Evolutionary conservation across 1,140 invertebrate genomes (phyloP).

Genomic region (Brachionus calyciflorus): DNA sequence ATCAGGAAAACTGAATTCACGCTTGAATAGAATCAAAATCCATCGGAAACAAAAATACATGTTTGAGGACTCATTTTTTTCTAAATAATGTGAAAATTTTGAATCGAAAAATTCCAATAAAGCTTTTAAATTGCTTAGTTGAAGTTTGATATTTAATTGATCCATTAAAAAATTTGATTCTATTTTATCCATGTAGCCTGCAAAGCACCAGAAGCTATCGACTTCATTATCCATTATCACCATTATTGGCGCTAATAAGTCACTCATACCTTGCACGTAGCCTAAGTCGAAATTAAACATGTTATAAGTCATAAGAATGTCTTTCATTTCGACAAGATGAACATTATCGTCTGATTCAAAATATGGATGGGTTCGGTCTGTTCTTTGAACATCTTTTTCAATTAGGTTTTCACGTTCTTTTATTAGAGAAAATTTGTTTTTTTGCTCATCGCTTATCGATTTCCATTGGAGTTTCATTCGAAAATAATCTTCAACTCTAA

Average conservation of each 20-base stretch:
- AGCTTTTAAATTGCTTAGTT: conserved; percentile 78
- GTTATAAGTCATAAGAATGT: conserved; percentile 97
- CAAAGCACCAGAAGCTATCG: conserved; percentile 98
- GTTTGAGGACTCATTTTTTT: conserved; percentile 81
- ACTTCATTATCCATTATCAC: conserved; percentile 80
- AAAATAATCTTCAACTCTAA: conserved; percentile 67
- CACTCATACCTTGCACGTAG: conserved; percentile 84
- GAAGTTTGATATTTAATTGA: conserved; percentile 87
- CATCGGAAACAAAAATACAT: conserved; percentile 98
- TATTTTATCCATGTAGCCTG: conserved; percentile 95
- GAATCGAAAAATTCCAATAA: conserved; percentile 78
- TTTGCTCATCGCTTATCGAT: conserved; percentile 79
- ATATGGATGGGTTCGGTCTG: conserved; percentile 84
- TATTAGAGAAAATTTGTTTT: conserved; percentile 68
- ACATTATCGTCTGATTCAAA: conserved; percentile 86
- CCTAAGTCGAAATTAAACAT: conserved; percentile 98
- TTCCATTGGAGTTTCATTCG: conserved; percentile 95
- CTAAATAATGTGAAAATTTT: conserved; percentile 74
- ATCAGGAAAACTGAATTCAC: conserved; percentile 66
- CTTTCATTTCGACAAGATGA: conserved; percentile 77
- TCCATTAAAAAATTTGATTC: conserved; percentile 93
- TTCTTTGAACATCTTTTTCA: conserved; percentile 95
- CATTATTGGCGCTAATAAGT: conserved; percentile 86
- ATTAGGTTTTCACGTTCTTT: conserved; percentile 88
- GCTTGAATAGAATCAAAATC: conserved; percentile 68